These are phyloP conservation scores for Pentalonia nigronervosa DNA, from an alignment of 1,140 invertebrate species.

Conservation along the genomic window DNA sequence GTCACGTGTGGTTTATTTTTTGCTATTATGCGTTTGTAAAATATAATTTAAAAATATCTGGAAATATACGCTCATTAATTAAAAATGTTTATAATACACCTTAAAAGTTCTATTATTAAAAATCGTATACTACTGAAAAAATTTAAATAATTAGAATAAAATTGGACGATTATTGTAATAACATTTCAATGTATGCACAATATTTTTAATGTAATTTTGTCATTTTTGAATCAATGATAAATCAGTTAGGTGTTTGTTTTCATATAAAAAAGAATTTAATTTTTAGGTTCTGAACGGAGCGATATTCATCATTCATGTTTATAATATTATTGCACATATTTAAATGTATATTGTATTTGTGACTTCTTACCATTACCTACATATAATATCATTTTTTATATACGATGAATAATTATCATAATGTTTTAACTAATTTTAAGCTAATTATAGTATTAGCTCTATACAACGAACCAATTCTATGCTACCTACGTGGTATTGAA, in stretches of 20 bases:
- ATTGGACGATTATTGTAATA: neutral
- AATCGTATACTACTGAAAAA: no score
- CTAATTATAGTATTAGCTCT: no score
- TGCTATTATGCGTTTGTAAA: neutral
- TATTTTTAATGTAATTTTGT: neutral
- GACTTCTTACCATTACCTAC: no score
- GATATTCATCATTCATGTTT: no score
- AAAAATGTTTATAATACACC: neutral
- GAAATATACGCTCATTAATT: neutral
- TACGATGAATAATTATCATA: no score
- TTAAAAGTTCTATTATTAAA: neutral
- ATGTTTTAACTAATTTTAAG: no score
- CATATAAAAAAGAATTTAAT: neutral
- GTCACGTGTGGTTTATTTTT: neutral
- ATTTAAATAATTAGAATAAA: neutral
- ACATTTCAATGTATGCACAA: neutral
- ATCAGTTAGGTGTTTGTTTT: neutral
- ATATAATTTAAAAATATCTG: neutral
- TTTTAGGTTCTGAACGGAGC: neutral
- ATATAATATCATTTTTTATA: no score
- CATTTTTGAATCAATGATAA: neutral
- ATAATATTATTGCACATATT: neutral
- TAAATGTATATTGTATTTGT: neutral
- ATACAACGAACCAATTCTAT: no score
- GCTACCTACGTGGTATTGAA: no score